Conservation (phyloP, 2,113 vertebrate genomes). For the Poecile atricapillus region DNA sequence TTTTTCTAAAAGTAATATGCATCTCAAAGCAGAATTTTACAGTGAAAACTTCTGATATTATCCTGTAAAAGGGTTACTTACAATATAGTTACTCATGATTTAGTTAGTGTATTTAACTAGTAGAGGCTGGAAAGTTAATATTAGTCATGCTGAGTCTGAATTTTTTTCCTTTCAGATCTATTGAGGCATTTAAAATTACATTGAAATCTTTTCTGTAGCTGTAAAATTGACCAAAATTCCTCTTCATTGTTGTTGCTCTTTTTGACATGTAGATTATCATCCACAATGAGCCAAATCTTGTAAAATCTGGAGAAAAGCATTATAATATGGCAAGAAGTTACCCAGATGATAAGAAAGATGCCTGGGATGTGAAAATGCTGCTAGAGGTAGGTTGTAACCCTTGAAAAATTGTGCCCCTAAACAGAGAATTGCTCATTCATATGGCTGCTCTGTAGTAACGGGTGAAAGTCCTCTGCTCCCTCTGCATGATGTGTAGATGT, state of each 20-base stretch:
- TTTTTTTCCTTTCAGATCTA: background rate
- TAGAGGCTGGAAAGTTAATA: background rate
- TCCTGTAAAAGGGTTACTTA: background rate
- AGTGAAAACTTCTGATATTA: background rate
- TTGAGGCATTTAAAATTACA: slow-evolving; percentile 1
- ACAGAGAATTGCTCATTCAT: background rate
- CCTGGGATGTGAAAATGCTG: slow-evolving; percentile 95
- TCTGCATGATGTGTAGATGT: accelerated
- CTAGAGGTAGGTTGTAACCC: slow-evolving; percentile 81
- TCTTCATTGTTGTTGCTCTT: background rate
- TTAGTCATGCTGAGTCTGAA: background rate
- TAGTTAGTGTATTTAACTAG: background rate
- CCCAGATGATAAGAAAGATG: slow-evolving; percentile 76
- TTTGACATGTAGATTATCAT: slow-evolving; percentile 87
- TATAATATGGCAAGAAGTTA: slow-evolving; percentile 91
- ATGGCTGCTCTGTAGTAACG: background rate
- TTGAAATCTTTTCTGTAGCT: background rate
- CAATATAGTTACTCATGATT: background rate
- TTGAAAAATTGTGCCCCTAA: background rate
- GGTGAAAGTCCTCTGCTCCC: background rate
- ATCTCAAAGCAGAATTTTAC: background rate
- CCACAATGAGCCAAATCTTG: slow-evolving; percentile 80
- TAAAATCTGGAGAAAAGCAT: slow-evolving; percentile 69
- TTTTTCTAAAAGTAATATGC: background rate
- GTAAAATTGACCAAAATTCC: background rate